These are phyloP conservation scores for Hypsibius dujardini DNA, from an alignment of 1,140 invertebrate genomes.

Conservation along the genomic window DNA sequence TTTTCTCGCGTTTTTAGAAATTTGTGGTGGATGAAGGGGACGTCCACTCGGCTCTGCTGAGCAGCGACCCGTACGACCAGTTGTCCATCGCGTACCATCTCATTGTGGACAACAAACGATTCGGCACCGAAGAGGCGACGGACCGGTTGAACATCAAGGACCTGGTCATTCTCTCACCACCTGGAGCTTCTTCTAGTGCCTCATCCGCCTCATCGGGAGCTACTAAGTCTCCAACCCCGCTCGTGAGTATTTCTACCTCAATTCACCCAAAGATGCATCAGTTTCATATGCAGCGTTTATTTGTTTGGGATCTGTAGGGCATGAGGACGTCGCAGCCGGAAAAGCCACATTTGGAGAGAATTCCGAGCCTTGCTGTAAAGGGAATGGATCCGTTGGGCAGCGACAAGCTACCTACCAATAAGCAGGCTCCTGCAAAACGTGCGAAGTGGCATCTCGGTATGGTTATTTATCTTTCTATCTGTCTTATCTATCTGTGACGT, in stretches of 20 bases:
- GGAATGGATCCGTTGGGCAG: slow-evolving; percentile 17
- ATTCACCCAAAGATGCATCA: no score
- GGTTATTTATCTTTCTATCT: slow-evolving; percentile 18
- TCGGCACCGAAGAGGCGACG: slow-evolving; percentile 65
- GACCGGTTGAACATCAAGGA: slow-evolving; percentile 20
- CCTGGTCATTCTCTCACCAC: slow-evolving; percentile 19
- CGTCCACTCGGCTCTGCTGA: slow-evolving; percentile 76
- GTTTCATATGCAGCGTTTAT: slow-evolving; percentile 24
- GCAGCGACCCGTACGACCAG: slow-evolving; percentile 92
- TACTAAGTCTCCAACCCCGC: slow-evolving; percentile 30
- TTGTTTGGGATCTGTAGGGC: slow-evolving; percentile 3
- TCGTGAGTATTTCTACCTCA: no score
- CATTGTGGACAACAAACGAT: slow-evolving; percentile 94
- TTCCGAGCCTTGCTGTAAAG: slow-evolving; percentile 44
- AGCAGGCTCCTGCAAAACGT: slow-evolving; percentile 55
- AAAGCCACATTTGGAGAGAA: slow-evolving; percentile 80
- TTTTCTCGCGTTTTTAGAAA: slow-evolving; percentile 44
- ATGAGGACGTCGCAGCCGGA: slow-evolving; percentile 27
- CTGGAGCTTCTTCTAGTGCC: slow-evolving; percentile 19
- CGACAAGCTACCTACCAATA: not conserved
- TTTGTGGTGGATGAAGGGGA: slow-evolving; percentile 82
- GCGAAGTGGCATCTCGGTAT: slow-evolving; percentile 94
- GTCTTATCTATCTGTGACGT: no score
- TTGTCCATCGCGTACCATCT: slow-evolving; percentile 94
- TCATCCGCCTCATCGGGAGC: slow-evolving; percentile 27